Evolutionary conservation across 2,113 vertebrate genomes (phyloP).

Genomic region (Myanophis thanlyinensis): DNA sequence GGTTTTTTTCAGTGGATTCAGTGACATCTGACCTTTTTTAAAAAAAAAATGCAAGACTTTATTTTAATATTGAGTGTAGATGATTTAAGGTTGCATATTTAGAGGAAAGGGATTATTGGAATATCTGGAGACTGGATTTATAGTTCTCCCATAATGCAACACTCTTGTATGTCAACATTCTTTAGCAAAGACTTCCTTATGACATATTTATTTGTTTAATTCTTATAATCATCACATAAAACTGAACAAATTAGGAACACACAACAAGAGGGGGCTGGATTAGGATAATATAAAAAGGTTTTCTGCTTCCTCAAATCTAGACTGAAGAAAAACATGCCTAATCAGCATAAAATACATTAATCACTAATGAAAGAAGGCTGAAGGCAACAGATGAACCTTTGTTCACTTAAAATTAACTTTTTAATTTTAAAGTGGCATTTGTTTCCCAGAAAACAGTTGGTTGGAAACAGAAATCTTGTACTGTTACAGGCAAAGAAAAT

Average conservation of each 20-base stretch:
- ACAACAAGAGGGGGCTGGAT: slow-evolving; percentile 51
- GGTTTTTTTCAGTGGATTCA: background rate
- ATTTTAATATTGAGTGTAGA: background rate
- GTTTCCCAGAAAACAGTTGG: slow-evolving; percentile 20
- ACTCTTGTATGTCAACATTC: slow-evolving; percentile 40
- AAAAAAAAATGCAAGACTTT: background rate
- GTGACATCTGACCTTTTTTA: background rate
- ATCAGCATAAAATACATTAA: slow-evolving; percentile 63
- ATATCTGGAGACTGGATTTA: background rate
- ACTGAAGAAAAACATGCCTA: slow-evolving; percentile 52
- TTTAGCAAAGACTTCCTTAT: slow-evolving; percentile 50
- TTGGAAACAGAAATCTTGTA: slow-evolving; percentile 15
- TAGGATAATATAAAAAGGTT: slow-evolving; percentile 61
- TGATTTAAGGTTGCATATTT: background rate
- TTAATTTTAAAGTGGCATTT: slow-evolving; percentile 49
- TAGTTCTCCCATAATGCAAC: slow-evolving; percentile 47
- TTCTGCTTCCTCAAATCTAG: slow-evolving; percentile 51
- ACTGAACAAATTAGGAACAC: slow-evolving; percentile 56
- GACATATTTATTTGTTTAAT: slow-evolving; percentile 63
- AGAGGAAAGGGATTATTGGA: background rate
- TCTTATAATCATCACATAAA: slow-evolving; percentile 56
- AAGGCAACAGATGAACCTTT: slow-evolving; percentile 60
- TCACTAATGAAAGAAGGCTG: slow-evolving; percentile 61
- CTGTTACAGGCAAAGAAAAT: background rate
- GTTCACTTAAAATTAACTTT: slow-evolving; percentile 53